Conservation (phyloP, 2,888 invertebrate species). For the Scaptodrosophila latifasciaeformis region DNA sequence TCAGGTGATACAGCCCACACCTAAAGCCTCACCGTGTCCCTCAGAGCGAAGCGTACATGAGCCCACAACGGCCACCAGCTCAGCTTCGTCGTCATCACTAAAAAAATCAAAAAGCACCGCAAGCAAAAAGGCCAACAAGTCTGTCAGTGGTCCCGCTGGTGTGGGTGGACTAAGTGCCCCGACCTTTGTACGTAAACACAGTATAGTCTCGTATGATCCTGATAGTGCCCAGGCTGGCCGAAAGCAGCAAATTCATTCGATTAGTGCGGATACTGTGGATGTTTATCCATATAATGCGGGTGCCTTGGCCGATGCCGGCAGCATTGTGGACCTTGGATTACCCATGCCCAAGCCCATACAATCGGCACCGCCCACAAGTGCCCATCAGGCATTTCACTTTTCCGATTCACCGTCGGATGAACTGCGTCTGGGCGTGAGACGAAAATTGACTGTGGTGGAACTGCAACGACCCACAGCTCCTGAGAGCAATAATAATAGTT, state of each 20-base stretch:
- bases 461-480: constrained; percentile 48
- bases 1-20: constrained; percentile 85
- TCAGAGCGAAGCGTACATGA: constrained; percentile 78
- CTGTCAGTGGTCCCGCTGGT: no score
- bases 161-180: constrained; percentile 37
- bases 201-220: constrained; percentile 73
- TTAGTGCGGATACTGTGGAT: constrained; percentile 72
- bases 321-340: constrained; percentile 28
- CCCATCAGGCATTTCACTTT: constrained; percentile 57
- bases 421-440: constrained; percentile 67
- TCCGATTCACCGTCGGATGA: constrained; percentile 69
- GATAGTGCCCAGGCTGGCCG: constrained; percentile 71
- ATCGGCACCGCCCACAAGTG: constrained; percentile 43
- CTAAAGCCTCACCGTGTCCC: constrained; percentile 87
- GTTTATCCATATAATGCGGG: constrained; percentile 70
- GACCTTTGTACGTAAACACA: constrained; percentile 70
- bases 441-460: constrained; percentile 70
- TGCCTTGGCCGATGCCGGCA: constrained; percentile 10
- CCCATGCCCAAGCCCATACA: constrained; percentile 41
- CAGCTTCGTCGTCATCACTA: no score
- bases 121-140: no score
- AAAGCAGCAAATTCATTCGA: constrained; percentile 72
- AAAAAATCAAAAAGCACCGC: neutral
- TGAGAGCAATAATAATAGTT: constrained; percentile 69
- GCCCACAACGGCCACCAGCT: constrained; percentile 25